Evolutionary conservation across 2,113 vertebrate species (phyloP).

Genomic region (Opisthocomus hoazin): DNA sequence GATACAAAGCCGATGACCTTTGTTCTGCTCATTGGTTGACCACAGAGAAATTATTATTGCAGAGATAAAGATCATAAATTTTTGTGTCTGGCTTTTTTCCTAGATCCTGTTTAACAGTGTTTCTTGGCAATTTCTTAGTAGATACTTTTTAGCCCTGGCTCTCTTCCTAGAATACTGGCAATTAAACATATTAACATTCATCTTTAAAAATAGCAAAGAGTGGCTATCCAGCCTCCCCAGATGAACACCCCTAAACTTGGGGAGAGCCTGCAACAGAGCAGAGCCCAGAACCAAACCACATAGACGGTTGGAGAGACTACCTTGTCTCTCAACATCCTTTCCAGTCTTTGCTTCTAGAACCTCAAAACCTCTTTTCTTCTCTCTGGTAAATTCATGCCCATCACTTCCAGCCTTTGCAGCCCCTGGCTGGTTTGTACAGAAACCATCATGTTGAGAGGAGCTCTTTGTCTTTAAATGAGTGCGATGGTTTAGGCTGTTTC

Average conservation of each 20-base stretch:
- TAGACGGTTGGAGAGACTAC: not conserved
- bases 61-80: conserved; percentile 48
- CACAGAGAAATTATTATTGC: conserved; percentile 35
- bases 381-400: not conserved
- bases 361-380: not conserved
- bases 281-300: not conserved
- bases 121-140: conserved; percentile 52
- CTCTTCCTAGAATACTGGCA: conserved; percentile 25
- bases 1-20: not conserved
- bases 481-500: not conserved
- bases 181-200: conserved; percentile 42
- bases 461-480: not conserved
- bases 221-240: conserved; percentile 9
- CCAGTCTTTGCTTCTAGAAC: not conserved
- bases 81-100: conserved; percentile 45
- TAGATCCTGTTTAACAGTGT: conserved; percentile 50
- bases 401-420: not conserved
- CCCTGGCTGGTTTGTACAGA: not conserved
- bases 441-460: not conserved
- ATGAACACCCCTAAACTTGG: not conserved
- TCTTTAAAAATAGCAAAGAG: conserved; percentile 23
- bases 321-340: not conserved
- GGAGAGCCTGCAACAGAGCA: not conserved
- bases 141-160: conserved; percentile 44
- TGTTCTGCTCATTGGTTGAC: not conserved